Percentiles rank a stretch among this genome's conserved stretches.
These are phyloP conservation scores for Augochlora pura DNA, from an alignment of 1,140 invertebrate species.

Conservation along the genomic window DNA sequence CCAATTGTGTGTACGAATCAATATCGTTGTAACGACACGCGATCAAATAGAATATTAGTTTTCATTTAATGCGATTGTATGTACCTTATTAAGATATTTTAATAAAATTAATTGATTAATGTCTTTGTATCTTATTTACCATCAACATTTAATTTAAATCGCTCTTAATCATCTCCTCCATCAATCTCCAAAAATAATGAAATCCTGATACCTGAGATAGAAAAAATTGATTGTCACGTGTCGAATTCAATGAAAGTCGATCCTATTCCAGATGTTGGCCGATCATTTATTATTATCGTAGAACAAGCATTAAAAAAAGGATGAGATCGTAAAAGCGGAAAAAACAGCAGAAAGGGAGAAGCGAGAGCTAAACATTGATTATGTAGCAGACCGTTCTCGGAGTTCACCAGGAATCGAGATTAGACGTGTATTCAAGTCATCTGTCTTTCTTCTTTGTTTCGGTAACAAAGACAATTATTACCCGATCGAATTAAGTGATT, in stretches of 20 bases:
- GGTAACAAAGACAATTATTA: slow-evolving; percentile 10
- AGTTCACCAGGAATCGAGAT: slow-evolving; percentile 17
- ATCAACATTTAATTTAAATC: too few relatives aligned
- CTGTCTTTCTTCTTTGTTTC: slow-evolving; percentile 13
- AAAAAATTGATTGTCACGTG: not conserved
- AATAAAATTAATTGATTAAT: too few relatives aligned
- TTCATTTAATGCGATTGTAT: not conserved
- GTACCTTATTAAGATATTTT: too few relatives aligned
- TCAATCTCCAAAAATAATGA: too few relatives aligned
- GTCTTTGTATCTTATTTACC: too few relatives aligned
- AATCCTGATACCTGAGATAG: not conserved
- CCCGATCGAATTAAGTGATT: not conserved
- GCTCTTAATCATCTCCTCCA: not conserved
- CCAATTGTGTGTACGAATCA: slow-evolving; percentile 27
- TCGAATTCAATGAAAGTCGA: not conserved
- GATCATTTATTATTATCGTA: slow-evolving; percentile 1
- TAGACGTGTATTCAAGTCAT: slow-evolving; percentile 7
- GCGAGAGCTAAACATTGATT: slow-evolving; percentile 60
- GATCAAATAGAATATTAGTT: not conserved
- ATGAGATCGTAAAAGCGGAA: not conserved
- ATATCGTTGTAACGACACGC: slow-evolving; percentile 18
- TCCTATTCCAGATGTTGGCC: not conserved
- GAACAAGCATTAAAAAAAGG: slow-evolving; percentile 6
- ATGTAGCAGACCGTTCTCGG: slow-evolving; percentile 37
- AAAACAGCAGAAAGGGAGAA: slow-evolving; percentile 19